Percentiles rank a stretch among this genome's conserved stretches.
These are phyloP conservation scores for Capricornis sumatraensis DNA, from an alignment of 2,113 vertebrate species.

Conservation along the genomic window DNA sequence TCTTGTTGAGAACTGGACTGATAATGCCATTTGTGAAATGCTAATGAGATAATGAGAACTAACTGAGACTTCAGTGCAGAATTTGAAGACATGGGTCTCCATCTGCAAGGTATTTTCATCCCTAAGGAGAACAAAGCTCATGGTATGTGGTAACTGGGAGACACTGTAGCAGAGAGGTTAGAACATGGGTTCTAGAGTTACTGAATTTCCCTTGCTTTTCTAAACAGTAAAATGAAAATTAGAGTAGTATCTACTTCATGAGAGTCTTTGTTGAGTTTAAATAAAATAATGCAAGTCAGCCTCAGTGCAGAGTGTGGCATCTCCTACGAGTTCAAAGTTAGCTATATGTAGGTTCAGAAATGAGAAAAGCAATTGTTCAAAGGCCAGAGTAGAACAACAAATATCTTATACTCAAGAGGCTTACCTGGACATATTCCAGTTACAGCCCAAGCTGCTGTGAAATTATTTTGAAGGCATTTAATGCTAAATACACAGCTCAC, in stretches of 20 bases:
- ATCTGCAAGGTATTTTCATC: background rate
- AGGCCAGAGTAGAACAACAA: background rate
- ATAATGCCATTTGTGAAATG: background rate
- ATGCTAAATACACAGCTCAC: background rate
- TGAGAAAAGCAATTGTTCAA: background rate
- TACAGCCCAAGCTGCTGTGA: background rate
- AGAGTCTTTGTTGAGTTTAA: background rate
- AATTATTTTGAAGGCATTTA: background rate
- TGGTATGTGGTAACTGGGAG: background rate
- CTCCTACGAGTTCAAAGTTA: background rate
- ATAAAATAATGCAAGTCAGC: background rate
- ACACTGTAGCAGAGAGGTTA: background rate
- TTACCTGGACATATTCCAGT: background rate
- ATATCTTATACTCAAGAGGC: background rate
- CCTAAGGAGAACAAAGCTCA: background rate
- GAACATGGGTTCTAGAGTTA: background rate
- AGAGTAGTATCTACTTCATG: background rate
- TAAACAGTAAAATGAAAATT: background rate
- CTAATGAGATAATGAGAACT: background rate
- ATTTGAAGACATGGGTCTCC: background rate
- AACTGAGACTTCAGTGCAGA: background rate
- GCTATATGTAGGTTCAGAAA: background rate
- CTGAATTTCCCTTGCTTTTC: background rate
- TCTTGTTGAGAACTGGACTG: background rate
- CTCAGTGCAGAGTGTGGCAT: background rate